phyloP scores from a whole-genome alignment of 2,797 vertebrate species.

The Artibeus lituratus region DNA sequence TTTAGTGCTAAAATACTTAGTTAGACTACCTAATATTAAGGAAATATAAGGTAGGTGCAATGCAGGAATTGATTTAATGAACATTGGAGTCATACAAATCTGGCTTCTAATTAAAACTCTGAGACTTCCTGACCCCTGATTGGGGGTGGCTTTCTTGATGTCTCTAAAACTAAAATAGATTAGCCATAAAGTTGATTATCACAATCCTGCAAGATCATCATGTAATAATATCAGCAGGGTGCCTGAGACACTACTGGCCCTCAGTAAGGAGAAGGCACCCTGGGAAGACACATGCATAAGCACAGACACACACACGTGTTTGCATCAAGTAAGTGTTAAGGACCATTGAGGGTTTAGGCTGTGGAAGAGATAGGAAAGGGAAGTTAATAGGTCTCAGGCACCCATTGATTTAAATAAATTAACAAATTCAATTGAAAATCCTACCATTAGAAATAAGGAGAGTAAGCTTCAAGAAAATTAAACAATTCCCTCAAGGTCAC shows the following conservation, averaged over 20 bases:
- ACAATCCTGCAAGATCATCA: neutral
- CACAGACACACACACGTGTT: neutral
- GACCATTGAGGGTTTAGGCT: neutral
- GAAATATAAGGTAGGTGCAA: neutral
- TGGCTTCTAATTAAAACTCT: neutral
- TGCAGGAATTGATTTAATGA: neutral
- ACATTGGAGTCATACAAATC: neutral
- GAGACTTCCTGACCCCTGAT: neutral
- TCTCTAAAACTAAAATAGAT: neutral
- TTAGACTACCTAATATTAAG: neutral
- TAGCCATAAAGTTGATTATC: neutral
- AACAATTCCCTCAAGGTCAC: neutral
- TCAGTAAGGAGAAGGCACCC: neutral
- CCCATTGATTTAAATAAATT: neutral
- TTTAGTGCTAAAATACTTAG: neutral
- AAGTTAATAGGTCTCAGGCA: neutral
- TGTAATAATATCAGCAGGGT: neutral
- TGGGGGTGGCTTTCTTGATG: neutral
- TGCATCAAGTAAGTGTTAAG: neutral
- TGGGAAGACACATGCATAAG: neutral
- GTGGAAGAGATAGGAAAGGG: neutral
- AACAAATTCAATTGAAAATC: neutral
- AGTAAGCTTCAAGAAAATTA: neutral
- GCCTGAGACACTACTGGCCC: neutral
- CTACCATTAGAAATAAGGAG: neutral